These are phyloP conservation scores for Stenotaenia linearis DNA, from an alignment of 2,888 invertebrate genomes.

Conservation along the genomic window DNA sequence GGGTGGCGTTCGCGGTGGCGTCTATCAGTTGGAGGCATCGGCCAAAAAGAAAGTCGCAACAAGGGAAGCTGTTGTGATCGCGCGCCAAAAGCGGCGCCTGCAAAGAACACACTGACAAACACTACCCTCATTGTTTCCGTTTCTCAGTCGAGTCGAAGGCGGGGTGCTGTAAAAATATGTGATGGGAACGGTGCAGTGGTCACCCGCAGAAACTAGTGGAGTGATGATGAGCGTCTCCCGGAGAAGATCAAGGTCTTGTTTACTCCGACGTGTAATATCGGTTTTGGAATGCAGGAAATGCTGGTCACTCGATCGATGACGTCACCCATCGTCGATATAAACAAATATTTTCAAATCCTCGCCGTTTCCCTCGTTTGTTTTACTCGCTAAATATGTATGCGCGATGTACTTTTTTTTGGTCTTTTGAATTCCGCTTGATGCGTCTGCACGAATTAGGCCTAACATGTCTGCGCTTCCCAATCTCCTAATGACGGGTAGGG, in stretches of 20 bases:
- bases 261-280: not conserved
- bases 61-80: not conserved
- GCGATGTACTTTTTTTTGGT: not conserved
- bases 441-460: constrained; percentile 19
- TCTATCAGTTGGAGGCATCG: constrained; percentile 11
- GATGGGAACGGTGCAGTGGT: not conserved
- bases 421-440: constrained; percentile 10
- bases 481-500: constrained; percentile 11
- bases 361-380: not conserved
- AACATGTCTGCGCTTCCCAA: constrained; percentile 19
- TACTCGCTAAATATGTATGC: not conserved
- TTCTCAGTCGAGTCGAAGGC: not conserved
- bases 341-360: not conserved
- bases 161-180: not conserved
- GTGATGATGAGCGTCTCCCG: not conserved
- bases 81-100: constrained; percentile 19
- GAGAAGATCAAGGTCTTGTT: not conserved
- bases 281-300: not conserved
- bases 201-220: not conserved
- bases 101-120: constrained; percentile 3
- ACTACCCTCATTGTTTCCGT: not conserved
- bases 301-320: constrained; percentile 11
- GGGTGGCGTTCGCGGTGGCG: constrained; percentile 15
- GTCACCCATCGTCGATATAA: not conserved
- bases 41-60: constrained; percentile 2